Percentiles rank a stretch among this genome's conserved stretches.
phyloP scores from a whole-genome alignment of 2,888 invertebrate genomes.

The Tortricodes alternella region DNA sequence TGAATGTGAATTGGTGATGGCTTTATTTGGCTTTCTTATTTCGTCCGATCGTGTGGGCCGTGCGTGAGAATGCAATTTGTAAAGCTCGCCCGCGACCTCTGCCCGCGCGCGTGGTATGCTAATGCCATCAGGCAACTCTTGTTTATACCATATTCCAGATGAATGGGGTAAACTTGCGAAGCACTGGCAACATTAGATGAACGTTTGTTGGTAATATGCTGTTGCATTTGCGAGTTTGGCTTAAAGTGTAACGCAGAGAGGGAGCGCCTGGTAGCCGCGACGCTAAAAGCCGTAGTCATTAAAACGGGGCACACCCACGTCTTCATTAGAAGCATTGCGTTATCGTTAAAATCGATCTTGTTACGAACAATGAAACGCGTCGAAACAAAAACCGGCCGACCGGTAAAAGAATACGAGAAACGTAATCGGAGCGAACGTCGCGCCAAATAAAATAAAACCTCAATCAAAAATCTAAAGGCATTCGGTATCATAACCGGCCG shows the following conservation, averaged over 20 bases:
- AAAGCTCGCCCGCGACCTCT: slow-evolving; percentile 53
- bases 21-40: slow-evolving; percentile 9
- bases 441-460: slow-evolving; percentile 78
- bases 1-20: background rate
- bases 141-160: slow-evolving; percentile 4
- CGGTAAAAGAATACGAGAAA: slow-evolving; percentile 78
- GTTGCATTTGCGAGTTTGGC: background rate
- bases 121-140: slow-evolving; percentile 31
- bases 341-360: slow-evolving; percentile 79
- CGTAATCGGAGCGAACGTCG: slow-evolving; percentile 75
- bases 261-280: slow-evolving; percentile 27
- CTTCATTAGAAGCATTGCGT: slow-evolving; percentile 72
- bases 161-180: background rate
- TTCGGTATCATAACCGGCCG: slow-evolving; percentile 76
- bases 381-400: slow-evolving; percentile 75
- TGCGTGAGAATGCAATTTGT: slow-evolving; percentile 72
- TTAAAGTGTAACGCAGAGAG: background rate
- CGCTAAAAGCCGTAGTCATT: slow-evolving; percentile 48
- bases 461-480: slow-evolving; percentile 80
- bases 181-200: slow-evolving; percentile 8
- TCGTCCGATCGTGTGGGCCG: slow-evolving; percentile 42
- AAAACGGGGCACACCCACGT: slow-evolving; percentile 70
- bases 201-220: background rate
- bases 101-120: slow-evolving; percentile 58
- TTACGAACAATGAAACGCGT: slow-evolving; percentile 78